These are phyloP conservation scores for Artibeus lituratus DNA, from an alignment of 2,797 vertebrate species.

Conservation along the genomic window DNA sequence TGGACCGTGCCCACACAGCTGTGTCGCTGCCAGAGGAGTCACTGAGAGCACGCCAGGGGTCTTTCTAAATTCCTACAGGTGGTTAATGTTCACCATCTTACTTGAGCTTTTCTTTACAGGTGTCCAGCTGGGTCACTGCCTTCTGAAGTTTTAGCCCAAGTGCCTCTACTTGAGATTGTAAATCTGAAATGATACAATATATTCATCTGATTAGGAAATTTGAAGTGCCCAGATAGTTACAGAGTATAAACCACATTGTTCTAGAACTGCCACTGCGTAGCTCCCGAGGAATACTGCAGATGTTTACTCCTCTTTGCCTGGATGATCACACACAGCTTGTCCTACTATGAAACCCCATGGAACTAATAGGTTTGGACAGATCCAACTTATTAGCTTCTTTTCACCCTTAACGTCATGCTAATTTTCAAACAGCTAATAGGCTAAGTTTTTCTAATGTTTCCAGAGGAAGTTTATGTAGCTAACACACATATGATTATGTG, in stretches of 20 bases:
- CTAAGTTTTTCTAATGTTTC: constrained; percentile 15
- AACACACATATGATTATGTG: not conserved
- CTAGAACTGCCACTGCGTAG: not conserved
- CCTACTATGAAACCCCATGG: not conserved
- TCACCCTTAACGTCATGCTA: not conserved
- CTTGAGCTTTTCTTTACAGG: constrained; percentile 80
- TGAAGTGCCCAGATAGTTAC: not conserved
- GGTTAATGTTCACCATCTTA: constrained; percentile 73
- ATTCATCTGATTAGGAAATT: not conserved
- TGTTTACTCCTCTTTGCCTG: not conserved
- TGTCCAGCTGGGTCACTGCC: constrained; percentile 77
- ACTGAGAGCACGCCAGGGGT: not conserved
- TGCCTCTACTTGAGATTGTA: constrained; percentile 80
- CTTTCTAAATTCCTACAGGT: not conserved
- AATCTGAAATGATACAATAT: constrained; percentile 76
- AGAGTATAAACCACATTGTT: not conserved
- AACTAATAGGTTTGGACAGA: not conserved
- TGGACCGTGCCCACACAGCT: not conserved
- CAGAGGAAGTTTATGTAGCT: not conserved
- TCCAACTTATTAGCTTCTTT: not conserved
- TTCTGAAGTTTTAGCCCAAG: constrained; percentile 80
- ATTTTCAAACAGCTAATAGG: constrained; percentile 10
- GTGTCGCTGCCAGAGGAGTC: not conserved
- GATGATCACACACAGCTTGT: not conserved
- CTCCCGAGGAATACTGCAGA: not conserved